phyloP scores from a whole-genome alignment of 1,140 invertebrate species.

The Glossosoma conforme region DNA sequence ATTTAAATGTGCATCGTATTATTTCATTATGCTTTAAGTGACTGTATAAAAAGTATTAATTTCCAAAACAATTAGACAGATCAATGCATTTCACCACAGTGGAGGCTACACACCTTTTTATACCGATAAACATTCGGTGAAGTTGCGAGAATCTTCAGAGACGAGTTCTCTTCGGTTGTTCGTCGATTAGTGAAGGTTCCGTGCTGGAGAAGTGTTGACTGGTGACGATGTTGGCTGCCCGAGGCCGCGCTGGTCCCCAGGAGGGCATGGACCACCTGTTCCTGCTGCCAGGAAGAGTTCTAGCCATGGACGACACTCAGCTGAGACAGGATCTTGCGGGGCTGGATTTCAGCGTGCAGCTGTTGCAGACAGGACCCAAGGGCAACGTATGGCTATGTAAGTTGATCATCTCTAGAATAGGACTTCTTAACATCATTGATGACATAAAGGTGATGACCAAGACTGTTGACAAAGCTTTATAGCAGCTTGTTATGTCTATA shows the following conservation, averaged over 20 bases:
- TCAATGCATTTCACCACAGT: no score
- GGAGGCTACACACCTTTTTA: no score
- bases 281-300: constrained; percentile 54
- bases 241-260: constrained; percentile 43
- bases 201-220: neutral
- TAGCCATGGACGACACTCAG: constrained; percentile 56
- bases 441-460: no score
- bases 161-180: neutral
- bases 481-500: no score
- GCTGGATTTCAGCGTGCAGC: constrained; percentile 55
- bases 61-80: no score
- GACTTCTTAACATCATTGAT: no score
- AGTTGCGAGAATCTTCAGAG: no score
- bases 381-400: constrained; percentile 62
- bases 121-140: no score
- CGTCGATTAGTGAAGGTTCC: neutral
- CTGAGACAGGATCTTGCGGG: constrained; percentile 55
- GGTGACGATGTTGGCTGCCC: constrained; percentile 32
- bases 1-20: no score
- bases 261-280: constrained; percentile 58
- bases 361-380: constrained; percentile 53
- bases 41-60: no score
- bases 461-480: no score
- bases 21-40: no score
- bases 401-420: constrained; percentile 31